Evolutionary conservation across 2,113 vertebrate species (phyloP).

Genomic region (Emydocephalus ijimae): DNA sequence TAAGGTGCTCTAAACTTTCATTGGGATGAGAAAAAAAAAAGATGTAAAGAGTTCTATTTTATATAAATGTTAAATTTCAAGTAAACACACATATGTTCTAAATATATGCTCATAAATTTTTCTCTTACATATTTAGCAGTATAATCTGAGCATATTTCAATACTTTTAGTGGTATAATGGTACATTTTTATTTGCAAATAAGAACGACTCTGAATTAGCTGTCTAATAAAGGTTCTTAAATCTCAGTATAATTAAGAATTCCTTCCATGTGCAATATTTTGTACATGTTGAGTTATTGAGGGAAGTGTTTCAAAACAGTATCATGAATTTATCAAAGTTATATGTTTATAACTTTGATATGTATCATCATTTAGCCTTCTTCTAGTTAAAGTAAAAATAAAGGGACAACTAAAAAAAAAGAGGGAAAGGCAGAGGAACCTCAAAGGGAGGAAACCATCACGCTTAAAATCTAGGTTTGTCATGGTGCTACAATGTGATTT

Average conservation of each 20-base stretch:
- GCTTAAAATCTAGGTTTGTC: conserved; percentile 5
- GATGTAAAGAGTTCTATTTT: not conserved
- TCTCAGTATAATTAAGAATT: not conserved
- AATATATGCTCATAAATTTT: not conserved
- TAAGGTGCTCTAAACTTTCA: not conserved
- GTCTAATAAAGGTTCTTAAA: not conserved
- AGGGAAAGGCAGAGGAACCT: not conserved
- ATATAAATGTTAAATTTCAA: not conserved
- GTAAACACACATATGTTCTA: not conserved
- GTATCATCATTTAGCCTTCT: not conserved
- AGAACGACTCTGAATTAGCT: not conserved
- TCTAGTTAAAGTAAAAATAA: not conserved
- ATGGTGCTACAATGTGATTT: conserved; percentile 24
- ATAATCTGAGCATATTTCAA: not conserved
- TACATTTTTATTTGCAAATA: not conserved
- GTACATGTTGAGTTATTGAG: not conserved
- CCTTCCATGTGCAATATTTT: not conserved
- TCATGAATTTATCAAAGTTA: not conserved
- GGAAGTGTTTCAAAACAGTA: not conserved
- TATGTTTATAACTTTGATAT: not conserved
- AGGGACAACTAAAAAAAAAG: not conserved
- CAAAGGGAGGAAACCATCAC: not conserved
- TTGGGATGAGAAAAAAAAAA: not conserved
- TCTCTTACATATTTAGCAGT: not conserved
- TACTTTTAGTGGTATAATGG: not conserved